phyloP scores from a whole-genome alignment of 2,797 vertebrate genomes.

The Acanthiza pusilla region DNA sequence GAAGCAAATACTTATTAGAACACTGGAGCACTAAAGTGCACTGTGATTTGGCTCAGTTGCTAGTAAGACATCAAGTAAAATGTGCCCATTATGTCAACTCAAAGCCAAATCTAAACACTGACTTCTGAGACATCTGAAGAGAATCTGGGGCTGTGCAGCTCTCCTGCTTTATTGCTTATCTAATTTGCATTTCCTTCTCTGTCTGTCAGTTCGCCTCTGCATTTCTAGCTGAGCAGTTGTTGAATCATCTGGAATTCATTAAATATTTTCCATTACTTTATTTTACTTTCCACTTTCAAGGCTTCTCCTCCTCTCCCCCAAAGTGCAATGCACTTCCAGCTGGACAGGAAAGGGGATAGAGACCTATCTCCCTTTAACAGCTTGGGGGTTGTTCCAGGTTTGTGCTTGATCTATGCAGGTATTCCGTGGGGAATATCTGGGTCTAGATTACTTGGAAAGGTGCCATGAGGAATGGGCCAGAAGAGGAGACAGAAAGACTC shows the following conservation, averaged over 20 bases:
- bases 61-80: slow-evolving; percentile 45
- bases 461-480: neutral
- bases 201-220: neutral
- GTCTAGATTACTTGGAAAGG: neutral
- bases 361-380: neutral
- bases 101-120: slow-evolving; percentile 58
- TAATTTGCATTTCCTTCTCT: slow-evolving; percentile 57
- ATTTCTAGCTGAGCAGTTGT: neutral
- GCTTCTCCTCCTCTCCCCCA: neutral
- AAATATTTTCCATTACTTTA: slow-evolving; percentile 1
- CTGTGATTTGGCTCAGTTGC: slow-evolving; percentile 63
- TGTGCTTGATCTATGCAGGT: neutral
- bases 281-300: neutral
- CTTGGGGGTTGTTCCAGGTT: neutral
- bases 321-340: neutral
- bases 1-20: slow-evolving; percentile 76
- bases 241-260: slow-evolving; percentile 39
- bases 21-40: slow-evolving; percentile 64
- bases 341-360: neutral
- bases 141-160: slow-evolving; percentile 39
- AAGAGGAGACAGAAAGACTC: neutral
- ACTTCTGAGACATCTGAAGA: slow-evolving; percentile 40
- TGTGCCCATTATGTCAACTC: slow-evolving; percentile 61
- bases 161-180: slow-evolving; percentile 16
- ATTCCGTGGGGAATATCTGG: neutral